A percentile compares a stretch with the other conserved stretches of the same genome.
Evolutionary conservation across 2,113 vertebrate genomes (phyloP).

Genomic region (Xyliphius kryptos): DNA sequence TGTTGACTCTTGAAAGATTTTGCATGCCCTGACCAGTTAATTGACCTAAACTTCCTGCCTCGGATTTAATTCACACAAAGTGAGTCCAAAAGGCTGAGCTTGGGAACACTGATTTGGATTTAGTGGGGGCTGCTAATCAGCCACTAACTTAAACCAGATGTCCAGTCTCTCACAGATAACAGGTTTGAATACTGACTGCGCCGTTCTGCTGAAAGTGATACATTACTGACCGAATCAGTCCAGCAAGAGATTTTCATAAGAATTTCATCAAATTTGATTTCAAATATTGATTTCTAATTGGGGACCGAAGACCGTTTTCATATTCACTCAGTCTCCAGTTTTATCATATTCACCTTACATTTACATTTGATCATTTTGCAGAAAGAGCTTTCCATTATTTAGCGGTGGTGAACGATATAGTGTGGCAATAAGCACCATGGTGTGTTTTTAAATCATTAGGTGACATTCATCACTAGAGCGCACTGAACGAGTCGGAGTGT

Average conservation of each 20-base stretch:
- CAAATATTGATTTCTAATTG: too few species aligned
- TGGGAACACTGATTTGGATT: constrained; percentile 38
- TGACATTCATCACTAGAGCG: too few species aligned
- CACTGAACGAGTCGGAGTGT: too few species aligned
- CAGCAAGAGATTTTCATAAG: background rate
- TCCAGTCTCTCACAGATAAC: constrained; percentile 47
- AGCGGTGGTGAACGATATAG: too few species aligned
- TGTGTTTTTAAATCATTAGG: too few species aligned
- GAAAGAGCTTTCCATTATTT: too few species aligned
- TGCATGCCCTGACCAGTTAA: constrained; percentile 49
- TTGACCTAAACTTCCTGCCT: constrained; percentile 56
- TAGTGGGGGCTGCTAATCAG: constrained; percentile 40
- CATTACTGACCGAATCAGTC: background rate
- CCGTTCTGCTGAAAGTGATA: constrained; percentile 6
- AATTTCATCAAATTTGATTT: too few species aligned
- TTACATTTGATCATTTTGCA: too few species aligned
- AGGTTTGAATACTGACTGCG: constrained; percentile 25
- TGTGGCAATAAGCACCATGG: too few species aligned
- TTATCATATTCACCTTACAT: too few species aligned
- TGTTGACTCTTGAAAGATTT: constrained; percentile 42
- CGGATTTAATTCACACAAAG: constrained; percentile 46
- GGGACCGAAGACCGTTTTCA: too few species aligned
- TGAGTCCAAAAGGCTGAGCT: constrained; percentile 34
- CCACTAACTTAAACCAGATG: constrained; percentile 65
- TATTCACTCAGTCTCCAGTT: too few species aligned